Conservation (phyloP, 2,797 vertebrate genomes). For the Hephaestus fuliginosus region DNA sequence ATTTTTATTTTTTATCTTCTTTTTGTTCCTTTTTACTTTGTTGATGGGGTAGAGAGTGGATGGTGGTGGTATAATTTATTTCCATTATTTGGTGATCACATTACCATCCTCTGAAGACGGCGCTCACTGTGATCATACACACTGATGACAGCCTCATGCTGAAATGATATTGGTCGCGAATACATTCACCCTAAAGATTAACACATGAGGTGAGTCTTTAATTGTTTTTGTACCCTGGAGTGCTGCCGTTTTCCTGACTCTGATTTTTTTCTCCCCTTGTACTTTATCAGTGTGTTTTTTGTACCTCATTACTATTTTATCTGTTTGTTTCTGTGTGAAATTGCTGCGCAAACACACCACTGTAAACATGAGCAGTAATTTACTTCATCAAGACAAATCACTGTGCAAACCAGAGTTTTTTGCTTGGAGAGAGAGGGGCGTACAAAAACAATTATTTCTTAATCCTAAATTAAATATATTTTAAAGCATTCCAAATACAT, state of each 20-base stretch:
- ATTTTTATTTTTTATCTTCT: not conserved
- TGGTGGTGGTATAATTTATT: not conserved
- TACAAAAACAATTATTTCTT: constrained; percentile 13
- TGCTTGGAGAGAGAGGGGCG: not conserved
- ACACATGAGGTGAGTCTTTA: not conserved
- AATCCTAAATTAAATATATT: constrained; percentile 7
- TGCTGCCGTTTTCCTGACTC: not conserved
- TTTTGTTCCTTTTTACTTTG: not conserved
- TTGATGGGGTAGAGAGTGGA: not conserved
- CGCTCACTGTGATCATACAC: not conserved
- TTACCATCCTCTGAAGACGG: not conserved
- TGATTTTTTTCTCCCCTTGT: not conserved
- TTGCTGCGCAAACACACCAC: not conserved
- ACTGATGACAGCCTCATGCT: not conserved
- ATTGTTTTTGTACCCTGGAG: not conserved
- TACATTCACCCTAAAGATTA: not conserved
- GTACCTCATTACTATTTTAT: constrained; percentile 4
- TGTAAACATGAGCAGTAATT: not conserved
- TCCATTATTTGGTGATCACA: not conserved
- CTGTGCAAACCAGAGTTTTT: not conserved
- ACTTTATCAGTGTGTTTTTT: not conserved
- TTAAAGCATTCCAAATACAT: not conserved
- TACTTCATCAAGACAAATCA: constrained; percentile 22
- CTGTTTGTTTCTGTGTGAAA: not conserved
- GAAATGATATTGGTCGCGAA: not conserved